Evolutionary conservation across 2,797 vertebrate genomes (phyloP), one percentile per base, ranked within the genome.

Genomic region (Cyprinella venusta): DNA sequence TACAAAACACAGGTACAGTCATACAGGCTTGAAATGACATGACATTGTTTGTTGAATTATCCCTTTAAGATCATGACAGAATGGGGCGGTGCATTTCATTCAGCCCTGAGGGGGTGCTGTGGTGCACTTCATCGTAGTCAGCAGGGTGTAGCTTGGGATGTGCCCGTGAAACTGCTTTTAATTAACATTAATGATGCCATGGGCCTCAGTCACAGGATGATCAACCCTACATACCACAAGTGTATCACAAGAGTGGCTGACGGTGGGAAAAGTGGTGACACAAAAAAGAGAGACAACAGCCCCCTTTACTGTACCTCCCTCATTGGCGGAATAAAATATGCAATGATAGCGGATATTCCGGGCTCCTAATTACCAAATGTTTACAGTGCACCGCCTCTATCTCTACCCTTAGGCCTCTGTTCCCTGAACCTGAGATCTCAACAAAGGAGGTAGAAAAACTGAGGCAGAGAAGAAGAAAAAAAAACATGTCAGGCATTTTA

Each of bases 311-410:
- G 84, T 72, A 63, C 79, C 76, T 84, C 79, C 81, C 93, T 91
- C 89, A 89, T 90, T 90, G 89, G 90, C 76, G 65, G 89, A 87
- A 89, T 88, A 68, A 92, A 94, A 94, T 93, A 83, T 93, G 93
- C 93, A 92, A 91, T 92, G 90, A 92, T 91, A 89, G 92, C 85
- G 70, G 91, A 94, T 94, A 92, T 93, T 93, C 91, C 88, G 30
- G 74, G 76, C 90, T 92, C 90, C 92, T 94, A 94, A 94, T 95
- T 94, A 94, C 87, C 88, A 90, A 89, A 88, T 94, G 92, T 94
- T 95, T 94, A 94, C 91, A 91, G 85, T 90, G 85, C 87, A 88
- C 87, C 87, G 86, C 78, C 78, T 50, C 26, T 24, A 83, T 86
- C 89, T 84, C 67, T 72, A 87, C 85, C 87, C 76, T 59, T 76